phyloP scores from a whole-genome alignment of 2,113 vertebrate genomes.

The Progne subis region DNA sequence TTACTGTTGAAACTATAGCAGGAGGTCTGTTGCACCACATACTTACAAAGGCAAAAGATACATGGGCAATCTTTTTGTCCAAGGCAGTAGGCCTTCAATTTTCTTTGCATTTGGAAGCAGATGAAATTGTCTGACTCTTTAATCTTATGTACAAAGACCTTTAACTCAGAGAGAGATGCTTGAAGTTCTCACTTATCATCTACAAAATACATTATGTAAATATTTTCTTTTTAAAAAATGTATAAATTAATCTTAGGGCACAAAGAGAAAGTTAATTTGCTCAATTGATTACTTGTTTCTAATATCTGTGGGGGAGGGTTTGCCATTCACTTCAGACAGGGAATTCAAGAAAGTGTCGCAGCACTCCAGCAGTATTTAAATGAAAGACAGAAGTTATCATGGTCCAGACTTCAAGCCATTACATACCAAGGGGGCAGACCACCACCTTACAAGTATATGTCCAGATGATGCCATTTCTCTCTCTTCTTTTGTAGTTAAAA shows the following conservation, averaged over 20 bases:
- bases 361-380: background rate
- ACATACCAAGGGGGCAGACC: background rate
- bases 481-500: background rate
- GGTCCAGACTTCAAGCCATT: background rate
- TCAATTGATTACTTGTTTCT: background rate
- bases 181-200: background rate
- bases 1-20: background rate
- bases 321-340: background rate
- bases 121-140: background rate
- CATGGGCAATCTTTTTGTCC: background rate
- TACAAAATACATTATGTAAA: background rate
- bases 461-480: background rate
- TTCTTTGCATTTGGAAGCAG: background rate
- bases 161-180: background rate
- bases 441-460: background rate
- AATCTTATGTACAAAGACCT: background rate
- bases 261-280: background rate
- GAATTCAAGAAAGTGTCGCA: background rate
- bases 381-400: background rate
- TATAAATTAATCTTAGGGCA: background rate
- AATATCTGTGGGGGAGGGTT: background rate
- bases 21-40: accelerated
- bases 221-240: background rate
- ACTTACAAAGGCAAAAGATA: background rate
- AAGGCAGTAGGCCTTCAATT: background rate